Percentiles rank a stretch among this genome's conserved stretches.
phyloP scores from a whole-genome alignment of 2,888 invertebrate species.

The Catocala sponsa region DNA sequence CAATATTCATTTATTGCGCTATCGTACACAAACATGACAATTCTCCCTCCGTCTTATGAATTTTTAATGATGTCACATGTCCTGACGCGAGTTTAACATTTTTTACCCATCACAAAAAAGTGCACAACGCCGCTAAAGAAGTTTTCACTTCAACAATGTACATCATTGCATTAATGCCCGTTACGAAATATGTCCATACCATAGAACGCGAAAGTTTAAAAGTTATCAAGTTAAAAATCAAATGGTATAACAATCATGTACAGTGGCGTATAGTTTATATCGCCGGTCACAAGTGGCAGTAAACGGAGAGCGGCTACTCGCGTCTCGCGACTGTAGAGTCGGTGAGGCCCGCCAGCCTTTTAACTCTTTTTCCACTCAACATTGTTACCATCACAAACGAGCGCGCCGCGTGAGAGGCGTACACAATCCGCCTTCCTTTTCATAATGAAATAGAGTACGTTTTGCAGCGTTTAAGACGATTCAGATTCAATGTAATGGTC shows the following conservation, averaged over 20 bases:
- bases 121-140: no score
- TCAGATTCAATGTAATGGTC: conserved; percentile 41
- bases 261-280: conserved; percentile 18
- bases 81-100: no score
- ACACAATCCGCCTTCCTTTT: conserved; percentile 70
- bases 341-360: conserved; percentile 64
- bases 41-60: no score
- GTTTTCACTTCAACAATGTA: no score
- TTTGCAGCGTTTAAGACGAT: conserved; percentile 36
- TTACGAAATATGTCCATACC: no score
- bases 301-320: conserved; percentile 48
- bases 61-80: no score
- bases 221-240: no score
- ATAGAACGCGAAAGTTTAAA: no score
- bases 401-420: conserved; percentile 76
- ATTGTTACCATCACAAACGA: conserved; percentile 84
- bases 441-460: conserved; percentile 56
- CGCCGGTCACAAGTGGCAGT: conserved; percentile 46
- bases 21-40: no score
- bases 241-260: conserved; percentile 20
- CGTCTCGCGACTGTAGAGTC: conserved; percentile 53
- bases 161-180: no score
- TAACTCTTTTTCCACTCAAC: conserved; percentile 83
- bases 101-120: no score
- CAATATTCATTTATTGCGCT: no score